phyloP scores from a whole-genome alignment of 2,797 vertebrate species.

The Leucoraja ocellata region DNA sequence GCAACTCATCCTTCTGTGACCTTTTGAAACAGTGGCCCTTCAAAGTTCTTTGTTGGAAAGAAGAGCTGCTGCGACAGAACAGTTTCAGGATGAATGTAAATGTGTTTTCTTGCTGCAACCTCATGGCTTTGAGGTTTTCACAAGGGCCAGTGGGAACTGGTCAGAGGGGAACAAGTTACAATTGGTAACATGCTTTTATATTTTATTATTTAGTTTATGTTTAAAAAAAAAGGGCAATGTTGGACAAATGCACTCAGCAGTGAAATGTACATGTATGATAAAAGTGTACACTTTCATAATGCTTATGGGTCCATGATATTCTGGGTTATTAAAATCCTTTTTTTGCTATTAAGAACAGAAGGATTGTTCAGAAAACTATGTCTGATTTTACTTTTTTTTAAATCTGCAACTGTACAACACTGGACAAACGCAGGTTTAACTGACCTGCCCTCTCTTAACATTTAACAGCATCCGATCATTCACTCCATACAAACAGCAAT shows the following conservation, averaged over 20 bases:
- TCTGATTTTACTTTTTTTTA: neutral
- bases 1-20: constrained; percentile 21
- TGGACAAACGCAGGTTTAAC: neutral
- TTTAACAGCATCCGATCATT: neutral
- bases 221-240: neutral
- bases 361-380: neutral
- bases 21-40: constrained; percentile 32
- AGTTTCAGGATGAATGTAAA: constrained; percentile 3
- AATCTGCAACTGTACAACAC: neutral
- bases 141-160: constrained; percentile 9
- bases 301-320: neutral
- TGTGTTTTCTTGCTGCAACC: neutral
- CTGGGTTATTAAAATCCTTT: neutral
- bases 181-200: too few species aligned
- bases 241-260: neutral
- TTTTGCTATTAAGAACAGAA: neutral
- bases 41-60: neutral
- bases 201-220: neutral
- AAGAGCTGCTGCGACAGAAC: neutral
- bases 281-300: neutral
- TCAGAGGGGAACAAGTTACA: neutral
- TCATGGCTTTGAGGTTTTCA: constrained; percentile 7
- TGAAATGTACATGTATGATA: neutral
- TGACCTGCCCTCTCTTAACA: neutral
- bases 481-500: too few species aligned